Conservation (phyloP, 2,888 invertebrate species). For the Napeogenes inachia region DNA sequence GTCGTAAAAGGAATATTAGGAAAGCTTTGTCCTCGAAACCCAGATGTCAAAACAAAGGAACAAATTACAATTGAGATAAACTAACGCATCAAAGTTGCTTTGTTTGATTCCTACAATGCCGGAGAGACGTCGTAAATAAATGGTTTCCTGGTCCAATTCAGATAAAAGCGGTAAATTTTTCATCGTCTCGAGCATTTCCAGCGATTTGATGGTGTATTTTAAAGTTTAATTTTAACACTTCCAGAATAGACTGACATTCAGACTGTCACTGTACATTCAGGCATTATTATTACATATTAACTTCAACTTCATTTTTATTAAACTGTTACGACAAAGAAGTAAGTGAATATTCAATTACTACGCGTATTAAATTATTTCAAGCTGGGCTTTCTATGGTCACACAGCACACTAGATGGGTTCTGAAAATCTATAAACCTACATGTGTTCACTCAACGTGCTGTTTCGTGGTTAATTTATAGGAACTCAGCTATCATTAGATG, state of each 20-base stretch:
- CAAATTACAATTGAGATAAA: slow-evolving; percentile 39
- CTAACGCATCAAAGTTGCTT: slow-evolving; percentile 35
- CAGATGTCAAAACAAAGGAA: slow-evolving; percentile 45
- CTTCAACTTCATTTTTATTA: too few relatives aligned
- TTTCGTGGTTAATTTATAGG: slow-evolving; percentile 28
- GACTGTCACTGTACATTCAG: slow-evolving; percentile 4
- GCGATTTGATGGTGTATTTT: slow-evolving; percentile 33
- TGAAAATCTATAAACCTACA: slow-evolving; percentile 66
- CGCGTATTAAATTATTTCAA: slow-evolving; percentile 19
- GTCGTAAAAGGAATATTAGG: slow-evolving; percentile 28
- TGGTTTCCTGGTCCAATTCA: slow-evolving; percentile 51
- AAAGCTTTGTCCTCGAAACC: slow-evolving; percentile 41
- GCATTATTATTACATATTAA: slow-evolving; percentile 21
- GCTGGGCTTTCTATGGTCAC: slow-evolving; percentile 38
- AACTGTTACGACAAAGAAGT: too few relatives aligned
- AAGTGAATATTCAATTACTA: too few relatives aligned
- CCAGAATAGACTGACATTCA: slow-evolving; percentile 29
- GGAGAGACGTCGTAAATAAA: slow-evolving; percentile 48
- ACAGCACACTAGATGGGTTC: slow-evolving; percentile 46
- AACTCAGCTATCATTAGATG: slow-evolving; percentile 16
- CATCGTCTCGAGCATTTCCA: slow-evolving; percentile 40
- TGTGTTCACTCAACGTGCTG: slow-evolving; percentile 32
- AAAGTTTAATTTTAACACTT: slow-evolving; percentile 32
- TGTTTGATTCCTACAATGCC: slow-evolving; percentile 37
- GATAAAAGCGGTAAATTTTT: slow-evolving; percentile 57